Evolutionary conservation across 2,113 vertebrate genomes (phyloP).

Genomic region (Meles meles): DNA sequence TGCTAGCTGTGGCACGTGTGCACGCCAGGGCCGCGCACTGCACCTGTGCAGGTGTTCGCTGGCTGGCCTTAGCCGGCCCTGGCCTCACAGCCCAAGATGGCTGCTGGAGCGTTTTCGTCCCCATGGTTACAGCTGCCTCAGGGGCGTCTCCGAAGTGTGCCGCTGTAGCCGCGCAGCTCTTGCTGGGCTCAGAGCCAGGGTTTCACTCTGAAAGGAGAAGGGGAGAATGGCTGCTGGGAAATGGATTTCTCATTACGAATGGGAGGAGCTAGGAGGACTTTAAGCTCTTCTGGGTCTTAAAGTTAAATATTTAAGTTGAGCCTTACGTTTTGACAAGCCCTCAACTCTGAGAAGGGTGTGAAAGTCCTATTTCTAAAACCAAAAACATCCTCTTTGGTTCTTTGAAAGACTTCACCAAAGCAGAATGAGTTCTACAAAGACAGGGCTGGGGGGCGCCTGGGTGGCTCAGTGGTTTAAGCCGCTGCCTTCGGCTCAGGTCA

Average conservation of each 20-base stretch:
- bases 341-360: not conserved
- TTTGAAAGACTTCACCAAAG: not conserved
- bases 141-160: not conserved
- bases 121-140: accelerated
- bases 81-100: not conserved
- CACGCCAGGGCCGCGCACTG: too few relatives aligned
- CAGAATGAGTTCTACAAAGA: not conserved
- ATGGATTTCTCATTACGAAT: too few relatives aligned
- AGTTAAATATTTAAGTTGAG: not conserved
- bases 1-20: accelerated
- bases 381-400: not conserved
- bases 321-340: not conserved
- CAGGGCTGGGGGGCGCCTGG: not conserved
- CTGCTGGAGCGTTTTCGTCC: not conserved
- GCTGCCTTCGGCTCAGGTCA: too few relatives aligned
- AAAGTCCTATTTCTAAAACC: not conserved
- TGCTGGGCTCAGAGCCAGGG: not conserved
- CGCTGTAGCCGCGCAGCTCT: not conserved
- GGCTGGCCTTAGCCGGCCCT: not conserved
- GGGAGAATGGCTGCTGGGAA: too few relatives aligned
- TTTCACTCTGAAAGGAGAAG: not conserved
- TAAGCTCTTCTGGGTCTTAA: not conserved
- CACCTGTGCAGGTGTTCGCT: accelerated
- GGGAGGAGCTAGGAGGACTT: not conserved
- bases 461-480: too few relatives aligned